phyloP scores from a whole-genome alignment of 2,888 invertebrate genomes.

The Fabriciana adippe region DNA sequence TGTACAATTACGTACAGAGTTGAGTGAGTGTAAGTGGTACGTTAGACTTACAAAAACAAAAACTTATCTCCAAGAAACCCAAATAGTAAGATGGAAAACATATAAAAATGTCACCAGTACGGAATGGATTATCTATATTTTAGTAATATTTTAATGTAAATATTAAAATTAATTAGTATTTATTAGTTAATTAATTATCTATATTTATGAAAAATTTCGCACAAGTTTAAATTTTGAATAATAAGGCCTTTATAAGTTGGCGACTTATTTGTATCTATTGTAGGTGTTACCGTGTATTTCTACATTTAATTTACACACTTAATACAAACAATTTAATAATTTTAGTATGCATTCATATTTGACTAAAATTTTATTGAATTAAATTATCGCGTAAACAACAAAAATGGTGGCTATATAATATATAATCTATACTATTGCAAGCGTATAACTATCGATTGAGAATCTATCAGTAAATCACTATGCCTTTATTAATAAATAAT shows the following conservation, averaged over 20 bases:
- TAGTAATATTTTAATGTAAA: conserved; percentile 8
- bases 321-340: conserved; percentile 32
- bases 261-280: conserved; percentile 41
- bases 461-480: conserved; percentile 74
- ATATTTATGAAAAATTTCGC: background rate
- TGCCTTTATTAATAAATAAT: conserved; percentile 56
- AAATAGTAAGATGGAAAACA: conserved; percentile 11
- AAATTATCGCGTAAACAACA: conserved; percentile 50
- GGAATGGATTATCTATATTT: conserved; percentile 2
- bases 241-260: conserved; percentile 20
- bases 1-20: conserved; percentile 41
- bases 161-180: conserved; percentile 15
- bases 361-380: conserved; percentile 19
- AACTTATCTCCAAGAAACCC: background rate
- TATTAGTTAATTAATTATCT: conserved; percentile 11
- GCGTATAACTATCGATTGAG: conserved; percentile 68
- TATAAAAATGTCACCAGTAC: conserved; percentile 18
- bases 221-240: background rate
- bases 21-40: conserved; percentile 39
- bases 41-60: background rate
- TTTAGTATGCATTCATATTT: conserved; percentile 19
- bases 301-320: conserved; percentile 33
- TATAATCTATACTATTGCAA: conserved; percentile 68
- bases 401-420: conserved; percentile 54
- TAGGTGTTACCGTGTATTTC: conserved; percentile 28